Percentiles rank a stretch among this genome's conserved stretches.
phyloP scores from a whole-genome alignment of 2,888 invertebrate genomes.

The Pelosia muscerda region DNA sequence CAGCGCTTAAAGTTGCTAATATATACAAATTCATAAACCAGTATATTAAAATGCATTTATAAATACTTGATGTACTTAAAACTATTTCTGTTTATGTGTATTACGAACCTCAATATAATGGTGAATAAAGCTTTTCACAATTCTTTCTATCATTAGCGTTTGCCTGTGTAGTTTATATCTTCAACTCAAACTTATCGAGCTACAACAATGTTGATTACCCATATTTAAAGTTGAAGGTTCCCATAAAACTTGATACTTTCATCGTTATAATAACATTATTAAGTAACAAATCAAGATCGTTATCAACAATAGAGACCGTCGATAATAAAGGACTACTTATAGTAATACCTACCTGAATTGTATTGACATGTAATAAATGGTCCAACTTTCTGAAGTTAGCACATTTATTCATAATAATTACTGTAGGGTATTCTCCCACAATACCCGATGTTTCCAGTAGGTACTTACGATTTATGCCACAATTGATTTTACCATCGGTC shows the following conservation, averaged over 20 bases:
- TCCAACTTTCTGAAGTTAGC: slow-evolving; percentile 65
- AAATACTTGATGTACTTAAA: no score
- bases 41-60: no score
- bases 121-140: background rate
- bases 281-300: slow-evolving; percentile 28
- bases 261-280: slow-evolving; percentile 12
- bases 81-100: no score
- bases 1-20: no score
- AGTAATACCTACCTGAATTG: slow-evolving; percentile 46
- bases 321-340: slow-evolving; percentile 34
- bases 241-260: slow-evolving; percentile 8
- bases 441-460: slow-evolving; percentile 66
- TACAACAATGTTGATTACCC: slow-evolving; percentile 11
- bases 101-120: background rate
- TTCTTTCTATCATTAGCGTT: background rate
- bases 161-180: background rate
- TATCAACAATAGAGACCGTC: slow-evolving; percentile 17
- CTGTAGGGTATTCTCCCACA: slow-evolving; percentile 70
- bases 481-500: slow-evolving; percentile 54
- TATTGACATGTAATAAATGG: slow-evolving; percentile 66
- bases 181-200: slow-evolving; percentile 3
- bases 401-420: slow-evolving; percentile 78
- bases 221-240: slow-evolving; percentile 7
- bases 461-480: slow-evolving; percentile 60
- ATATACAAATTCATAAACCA: no score